Base-by-base conservation (phyloP, 1,140 invertebrate genomes). In the Macrostomum lignano region DNA sequence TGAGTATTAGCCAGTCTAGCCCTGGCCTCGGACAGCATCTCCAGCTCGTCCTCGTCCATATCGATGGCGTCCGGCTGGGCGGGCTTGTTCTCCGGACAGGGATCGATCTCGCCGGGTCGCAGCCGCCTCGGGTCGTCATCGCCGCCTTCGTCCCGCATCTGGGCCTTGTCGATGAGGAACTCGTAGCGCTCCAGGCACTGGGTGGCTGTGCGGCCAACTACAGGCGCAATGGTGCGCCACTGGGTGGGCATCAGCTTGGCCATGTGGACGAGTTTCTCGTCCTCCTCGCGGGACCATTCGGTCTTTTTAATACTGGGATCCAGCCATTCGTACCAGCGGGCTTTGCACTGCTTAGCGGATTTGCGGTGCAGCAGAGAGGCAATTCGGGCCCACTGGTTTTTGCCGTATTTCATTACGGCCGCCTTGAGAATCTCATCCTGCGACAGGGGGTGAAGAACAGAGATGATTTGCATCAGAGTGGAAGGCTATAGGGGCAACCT, bases 341-440 rank as follows among this genome's bases (percentile, higher is more conserved):
- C 86, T 61, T 98, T 98, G 55, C 91, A 98, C 49, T 98, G 91
- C 59, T 98, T 98, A 0, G 91, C 86, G 2, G 88, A 94, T 59
- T 99, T 99, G 43, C 88, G 66, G 55, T 99, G 91, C 3, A 99
- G 60, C 20, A 99, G 49, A 0, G 91, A 98, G 17, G 91, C 91
- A 60, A 99, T 98, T 46, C 91, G 71, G 36, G 81, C 86, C 91
- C 91, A 98, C 50, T 96, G 88, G 55, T 98, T 99, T 69, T 98
- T 98, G 31, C 91, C 91, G 77, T 98, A 99, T 74, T 99, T 99
- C 88, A 98, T 98, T 30, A 99, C 88, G 56, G 91, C 91, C 29
- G 91, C 91, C 66, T 98, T 99, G 17, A 98, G 66, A 48, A 98
- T 96, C 67, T 98, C 91, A 93, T 98, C 91, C 81, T 93, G n/a